Percentiles rank a stretch among this genome's conserved stretches.
phyloP scores from a whole-genome alignment of 35 echinoderm and acorn worm genomes.

The Hemicentrotus pulcherrimus region DNA sequence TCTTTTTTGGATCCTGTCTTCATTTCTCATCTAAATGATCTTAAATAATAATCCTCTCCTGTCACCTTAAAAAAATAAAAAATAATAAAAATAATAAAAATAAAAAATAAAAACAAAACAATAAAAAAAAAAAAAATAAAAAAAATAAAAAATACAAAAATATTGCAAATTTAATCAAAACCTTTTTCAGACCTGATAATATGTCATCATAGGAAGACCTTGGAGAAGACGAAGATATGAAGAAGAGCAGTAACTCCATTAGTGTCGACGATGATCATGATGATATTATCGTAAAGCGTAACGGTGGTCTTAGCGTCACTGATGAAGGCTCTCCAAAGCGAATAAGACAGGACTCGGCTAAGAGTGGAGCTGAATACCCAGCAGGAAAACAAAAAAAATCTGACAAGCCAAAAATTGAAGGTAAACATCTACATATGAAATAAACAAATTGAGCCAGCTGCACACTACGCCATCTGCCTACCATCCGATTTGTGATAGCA shows the following conservation, averaged over 20 bases:
- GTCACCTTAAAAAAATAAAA: too few species aligned
- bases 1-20: too few species aligned
- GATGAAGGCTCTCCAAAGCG: not conserved
- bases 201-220: constrained; percentile 37
- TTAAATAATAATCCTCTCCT: too few species aligned
- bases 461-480: too few species aligned
- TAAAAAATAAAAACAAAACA: too few species aligned
- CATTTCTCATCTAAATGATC: too few species aligned
- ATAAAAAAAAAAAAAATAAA: too few species aligned
- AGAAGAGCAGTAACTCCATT: not conserved
- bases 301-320: not conserved
- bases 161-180: too few species aligned
- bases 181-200: not conserved
- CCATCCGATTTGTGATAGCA: too few species aligned
- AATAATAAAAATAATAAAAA: too few species aligned
- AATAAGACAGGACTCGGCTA: not conserved
- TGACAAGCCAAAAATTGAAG: not conserved
- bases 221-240: constrained; percentile 42
- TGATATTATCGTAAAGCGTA: not conserved
- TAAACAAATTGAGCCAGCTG: too few species aligned
- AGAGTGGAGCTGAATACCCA: not conserved
- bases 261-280: not conserved
- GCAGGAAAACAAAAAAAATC: not conserved
- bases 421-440: not conserved
- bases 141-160: too few species aligned